phyloP scores from a whole-genome alignment of 2,888 invertebrate genomes.

The Hipparchia sbordonii region DNA sequence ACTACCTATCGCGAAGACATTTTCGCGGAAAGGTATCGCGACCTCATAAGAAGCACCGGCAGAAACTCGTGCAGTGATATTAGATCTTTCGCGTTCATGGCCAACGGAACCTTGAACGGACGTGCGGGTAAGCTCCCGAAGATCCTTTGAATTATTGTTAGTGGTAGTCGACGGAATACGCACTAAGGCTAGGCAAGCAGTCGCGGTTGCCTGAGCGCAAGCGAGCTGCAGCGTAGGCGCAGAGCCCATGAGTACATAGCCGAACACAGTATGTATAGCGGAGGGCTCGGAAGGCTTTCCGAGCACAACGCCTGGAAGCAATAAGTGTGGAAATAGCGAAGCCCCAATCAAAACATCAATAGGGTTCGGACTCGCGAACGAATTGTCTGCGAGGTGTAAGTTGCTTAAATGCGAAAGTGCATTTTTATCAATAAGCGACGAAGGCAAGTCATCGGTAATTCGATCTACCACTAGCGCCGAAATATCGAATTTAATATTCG shows the following conservation, averaged over 20 bases:
- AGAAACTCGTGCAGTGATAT: no score
- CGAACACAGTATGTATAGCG: neutral
- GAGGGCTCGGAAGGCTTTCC: neutral
- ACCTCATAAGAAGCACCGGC: no score
- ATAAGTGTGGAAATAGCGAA: neutral
- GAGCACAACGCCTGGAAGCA: neutral
- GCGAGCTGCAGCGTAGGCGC: neutral
- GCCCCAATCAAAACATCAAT: conserved; percentile 5
- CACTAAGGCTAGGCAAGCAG: no score
- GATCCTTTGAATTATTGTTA: no score
- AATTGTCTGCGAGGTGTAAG: neutral
- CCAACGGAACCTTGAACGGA: no score
- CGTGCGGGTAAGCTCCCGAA: no score
- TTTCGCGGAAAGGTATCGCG: no score
- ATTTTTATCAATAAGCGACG: neutral
- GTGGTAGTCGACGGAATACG: no score
- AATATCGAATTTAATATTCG: neutral
- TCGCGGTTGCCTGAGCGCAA: no score
- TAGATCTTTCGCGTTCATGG: no score
- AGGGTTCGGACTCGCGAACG: neutral
- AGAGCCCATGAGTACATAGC: neutral
- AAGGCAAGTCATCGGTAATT: neutral
- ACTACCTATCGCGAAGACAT: no score
- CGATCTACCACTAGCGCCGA: neutral
- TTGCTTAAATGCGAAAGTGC: neutral